A percentile compares a stretch with the other conserved stretches of the same genome.
These are phyloP conservation scores for Camptogramma bilineatum DNA, from an alignment of 2,888 invertebrate species.

Conservation along the genomic window DNA sequence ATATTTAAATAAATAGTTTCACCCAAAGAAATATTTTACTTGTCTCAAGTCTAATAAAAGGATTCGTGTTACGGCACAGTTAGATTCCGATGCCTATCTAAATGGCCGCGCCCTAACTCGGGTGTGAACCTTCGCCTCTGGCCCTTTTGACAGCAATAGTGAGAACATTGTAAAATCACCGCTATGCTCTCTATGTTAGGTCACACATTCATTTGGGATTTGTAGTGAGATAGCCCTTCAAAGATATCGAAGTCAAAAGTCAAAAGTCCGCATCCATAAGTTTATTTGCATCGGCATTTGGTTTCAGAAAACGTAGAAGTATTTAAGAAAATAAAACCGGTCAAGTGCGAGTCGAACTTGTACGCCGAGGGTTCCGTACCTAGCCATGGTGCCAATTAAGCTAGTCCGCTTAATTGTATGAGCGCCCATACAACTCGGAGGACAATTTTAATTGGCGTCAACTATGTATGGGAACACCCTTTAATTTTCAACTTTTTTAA, in stretches of 20 bases:
- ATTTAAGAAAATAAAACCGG: too few species aligned
- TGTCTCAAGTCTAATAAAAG: constrained; percentile 65
- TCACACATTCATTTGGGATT: constrained; percentile 51
- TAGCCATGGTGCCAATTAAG: too few species aligned
- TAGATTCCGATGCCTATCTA: constrained; percentile 79
- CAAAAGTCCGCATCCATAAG: constrained; percentile 32
- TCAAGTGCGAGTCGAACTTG: too few species aligned
- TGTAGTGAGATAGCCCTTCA: constrained; percentile 30
- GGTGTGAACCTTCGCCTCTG: constrained; percentile 74
- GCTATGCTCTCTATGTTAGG: constrained; percentile 49
- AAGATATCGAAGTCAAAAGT: too few species aligned
- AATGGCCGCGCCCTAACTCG: constrained; percentile 65
- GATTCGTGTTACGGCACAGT: constrained; percentile 75
- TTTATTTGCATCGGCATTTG: constrained; percentile 42
- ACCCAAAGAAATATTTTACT: constrained; percentile 57
- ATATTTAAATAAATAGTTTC: constrained; percentile 8
- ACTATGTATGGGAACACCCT: too few species aligned
- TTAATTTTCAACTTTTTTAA: too few species aligned
- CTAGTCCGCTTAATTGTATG: too few species aligned
- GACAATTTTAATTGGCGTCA: too few species aligned
- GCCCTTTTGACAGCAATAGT: constrained; percentile 58
- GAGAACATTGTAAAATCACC: constrained; percentile 54
- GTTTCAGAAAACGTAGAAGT: constrained; percentile 49
- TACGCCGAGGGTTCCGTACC: too few species aligned
- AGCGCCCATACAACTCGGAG: too few species aligned